Base-by-base conservation (phyloP, 2,888 invertebrate species). In the Polylopha cassiicola region DNA sequence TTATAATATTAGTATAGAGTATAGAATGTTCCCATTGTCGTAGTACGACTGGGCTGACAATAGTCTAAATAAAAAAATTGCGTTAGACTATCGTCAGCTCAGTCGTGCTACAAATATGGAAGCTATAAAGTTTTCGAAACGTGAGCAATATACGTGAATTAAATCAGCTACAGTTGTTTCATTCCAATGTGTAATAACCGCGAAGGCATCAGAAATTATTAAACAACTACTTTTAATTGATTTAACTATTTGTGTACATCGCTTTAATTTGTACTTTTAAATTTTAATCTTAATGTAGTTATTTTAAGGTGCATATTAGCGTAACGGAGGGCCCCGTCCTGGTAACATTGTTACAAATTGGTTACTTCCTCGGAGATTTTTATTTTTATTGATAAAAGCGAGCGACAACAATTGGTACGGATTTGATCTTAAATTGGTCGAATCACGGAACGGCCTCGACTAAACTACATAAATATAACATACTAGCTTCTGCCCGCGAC, bases 301-400 rank as follows among this genome's bases (percentile, higher is more conserved):
- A 29, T 6, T 34, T 23, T 20, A 15, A 17, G 23, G 29, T 13
- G 14, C 15, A n/a, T n/a, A n/a, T n/a, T n/a, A n/a, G 30, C 22
- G 18, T 3, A 16, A 16, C 28, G 31, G 26, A 22, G 32, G 32
- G 39, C 39, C 41, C 48, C n/a, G n/a, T 53, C 50, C 54, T 53
- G 53, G 58, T 55, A 63, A 61, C 59, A 54, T 51, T 49, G 48
- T 51, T 62, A 65, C 72, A 75, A 82, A 82, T 79, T 81, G 82
- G 73, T 65, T 55, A 76, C 81, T 76, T 82, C 82, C 82, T 78
- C 67, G 64, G 65, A 65, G 70, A 77, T 77, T 80, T 81, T 77
- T 81, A 78, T 81, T 79, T 80, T 80, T 78, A 80, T 81, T 82
- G 80, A 79, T 73, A 79, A 80, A 74, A 74, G 68, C 74, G 70